Base-by-base conservation (phyloP, 2,888 invertebrate species). In the Xanthia icteritia region DNA sequence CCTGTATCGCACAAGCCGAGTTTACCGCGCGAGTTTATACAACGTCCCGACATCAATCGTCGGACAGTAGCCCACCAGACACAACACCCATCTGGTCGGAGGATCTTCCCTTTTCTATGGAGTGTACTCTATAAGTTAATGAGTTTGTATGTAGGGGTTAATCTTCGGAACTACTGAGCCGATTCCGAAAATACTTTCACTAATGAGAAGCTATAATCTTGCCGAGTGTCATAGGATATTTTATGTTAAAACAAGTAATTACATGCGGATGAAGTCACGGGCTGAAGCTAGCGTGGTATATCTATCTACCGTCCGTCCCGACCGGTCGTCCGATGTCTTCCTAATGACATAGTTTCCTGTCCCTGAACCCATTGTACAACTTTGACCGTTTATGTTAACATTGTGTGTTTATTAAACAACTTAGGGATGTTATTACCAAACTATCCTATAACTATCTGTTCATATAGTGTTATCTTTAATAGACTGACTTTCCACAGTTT, bases 301-400 rank as follows among this genome's bases (percentile, higher is more conserved):
- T 17, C 27, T 31, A 31, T 60, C 31, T 31, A 60, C 60, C 8
- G 17, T 60, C 60, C 60, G 3, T 31, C 15, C 27, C 31, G 17
- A 60, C 31, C 17, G 27, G 17, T 31, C 15, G 27, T 27, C 27
- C 8, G 27, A 60, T 17, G 8, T 31, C 27, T 60, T 17, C 27
- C 1, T 60, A 31, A 31, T 60, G 31, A 60, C 31, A 4, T 60
- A 31, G 31, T 31, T 60, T 60, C 60, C 60, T 60, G 17, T 3
- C 17, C 17, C 60, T 17, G 58, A 27, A 31, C 17, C 31, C 60
- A 78, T 78, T 42, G 79, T 68, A n/a, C 5, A 77, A 77, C 51
- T 77, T 77, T 36, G 11, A 20, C 31, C 60, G 61, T 76, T 78
- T n/a, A 68, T 60, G 76, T 31, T 42, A 20, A 60, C 60, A 27